A percentile compares a stretch with the other conserved stretches of the same genome.
Evolutionary conservation across 2,113 vertebrate species (phyloP).

Genomic region (Euleptes europaea): DNA sequence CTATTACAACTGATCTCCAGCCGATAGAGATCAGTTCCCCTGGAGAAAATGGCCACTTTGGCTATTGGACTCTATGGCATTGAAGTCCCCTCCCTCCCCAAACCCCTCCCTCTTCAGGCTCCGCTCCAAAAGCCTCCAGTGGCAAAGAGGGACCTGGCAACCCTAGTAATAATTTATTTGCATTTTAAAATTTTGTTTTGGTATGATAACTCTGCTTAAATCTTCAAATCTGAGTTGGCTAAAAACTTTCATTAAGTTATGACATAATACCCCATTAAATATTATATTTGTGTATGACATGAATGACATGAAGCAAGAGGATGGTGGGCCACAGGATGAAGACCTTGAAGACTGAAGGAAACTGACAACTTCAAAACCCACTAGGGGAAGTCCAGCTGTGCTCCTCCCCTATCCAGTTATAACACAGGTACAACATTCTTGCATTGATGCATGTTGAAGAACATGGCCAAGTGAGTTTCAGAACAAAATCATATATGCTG

Average conservation of each 20-base stretch:
- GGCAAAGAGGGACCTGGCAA: too few relatives aligned
- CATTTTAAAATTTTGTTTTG: background rate
- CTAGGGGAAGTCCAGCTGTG: background rate
- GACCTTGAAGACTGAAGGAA: background rate
- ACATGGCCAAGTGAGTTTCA: background rate
- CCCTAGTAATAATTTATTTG: background rate
- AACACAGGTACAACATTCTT: background rate
- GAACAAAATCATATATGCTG: background rate
- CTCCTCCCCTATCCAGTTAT: background rate
- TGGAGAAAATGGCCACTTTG: too few relatives aligned
- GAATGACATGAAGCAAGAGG: background rate
- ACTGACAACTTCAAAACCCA: background rate
- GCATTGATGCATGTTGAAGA: background rate
- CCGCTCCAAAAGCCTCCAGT: too few relatives aligned
- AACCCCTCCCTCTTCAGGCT: too few relatives aligned
- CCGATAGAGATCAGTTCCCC: too few relatives aligned
- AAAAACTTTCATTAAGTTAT: background rate
- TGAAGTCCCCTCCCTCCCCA: too few relatives aligned
- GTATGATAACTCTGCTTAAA: background rate
- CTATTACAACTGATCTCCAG: too few relatives aligned
- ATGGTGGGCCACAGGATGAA: background rate
- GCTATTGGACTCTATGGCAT: too few relatives aligned
- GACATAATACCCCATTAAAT: background rate
- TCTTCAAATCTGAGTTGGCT: background rate
- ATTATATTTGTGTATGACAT: too few relatives aligned